These are phyloP conservation scores for Arion vulgaris DNA, from an alignment of 1,140 invertebrate genomes.

Conservation along the genomic window DNA sequence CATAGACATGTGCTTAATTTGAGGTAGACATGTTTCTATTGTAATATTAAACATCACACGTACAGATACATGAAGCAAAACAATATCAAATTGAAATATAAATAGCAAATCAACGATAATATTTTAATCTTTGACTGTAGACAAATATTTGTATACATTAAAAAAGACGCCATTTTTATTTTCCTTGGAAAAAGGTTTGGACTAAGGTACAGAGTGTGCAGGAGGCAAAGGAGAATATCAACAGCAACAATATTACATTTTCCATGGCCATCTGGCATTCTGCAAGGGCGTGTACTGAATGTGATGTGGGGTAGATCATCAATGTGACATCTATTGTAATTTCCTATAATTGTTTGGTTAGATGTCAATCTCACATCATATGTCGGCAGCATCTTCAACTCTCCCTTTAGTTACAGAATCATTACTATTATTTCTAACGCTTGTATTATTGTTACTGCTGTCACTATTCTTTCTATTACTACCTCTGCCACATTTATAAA, in stretches of 20 bases:
- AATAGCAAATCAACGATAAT: neutral
- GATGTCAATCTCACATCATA: too few species aligned
- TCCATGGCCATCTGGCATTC: neutral
- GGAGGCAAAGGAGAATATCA: neutral
- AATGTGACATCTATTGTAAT: too few species aligned
- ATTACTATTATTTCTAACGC: too few species aligned
- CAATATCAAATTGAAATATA: neutral
- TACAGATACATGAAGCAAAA: neutral
- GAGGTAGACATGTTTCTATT: conserved; percentile 4
- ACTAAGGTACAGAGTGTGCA: neutral
- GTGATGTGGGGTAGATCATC: too few species aligned
- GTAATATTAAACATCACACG: neutral
- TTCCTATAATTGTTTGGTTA: too few species aligned
- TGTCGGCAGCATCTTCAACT: too few species aligned
- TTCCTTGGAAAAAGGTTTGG: neutral
- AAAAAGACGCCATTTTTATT: neutral
- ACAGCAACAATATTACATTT: neutral
- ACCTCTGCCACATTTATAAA: too few species aligned
- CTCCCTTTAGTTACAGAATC: too few species aligned
- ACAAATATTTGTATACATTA: neutral
- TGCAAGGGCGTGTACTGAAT: too few species aligned
- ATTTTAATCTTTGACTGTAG: neutral
- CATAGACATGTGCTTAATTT: conserved; percentile 6
- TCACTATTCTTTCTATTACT: too few species aligned
- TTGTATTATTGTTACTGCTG: too few species aligned